Percentiles rank a stretch among this genome's conserved stretches.
phyloP scores from a whole-genome alignment of 2,113 vertebrate species.

The Ondatra zibethicus region DNA sequence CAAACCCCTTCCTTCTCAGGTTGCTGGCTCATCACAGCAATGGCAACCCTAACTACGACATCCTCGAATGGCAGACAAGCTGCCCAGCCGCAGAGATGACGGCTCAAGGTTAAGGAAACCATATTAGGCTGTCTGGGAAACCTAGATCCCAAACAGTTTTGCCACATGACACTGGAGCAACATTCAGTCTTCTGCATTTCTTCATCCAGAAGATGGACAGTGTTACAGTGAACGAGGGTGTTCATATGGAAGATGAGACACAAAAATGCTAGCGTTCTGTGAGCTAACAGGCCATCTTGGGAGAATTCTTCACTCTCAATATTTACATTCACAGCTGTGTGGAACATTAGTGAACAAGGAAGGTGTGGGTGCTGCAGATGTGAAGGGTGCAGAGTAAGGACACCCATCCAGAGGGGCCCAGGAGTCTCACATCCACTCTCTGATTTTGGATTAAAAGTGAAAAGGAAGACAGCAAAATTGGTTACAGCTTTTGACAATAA shows the following conservation, averaged over 20 bases:
- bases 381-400: background rate
- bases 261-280: background rate
- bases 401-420: background rate
- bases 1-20: background rate
- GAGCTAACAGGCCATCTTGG: background rate
- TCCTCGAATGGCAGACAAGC: background rate
- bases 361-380: background rate
- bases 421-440: background rate
- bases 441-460: conserved; percentile 35
- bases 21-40: background rate
- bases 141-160: background rate
- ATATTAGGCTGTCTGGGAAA: background rate
- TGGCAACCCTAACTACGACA: background rate
- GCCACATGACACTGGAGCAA: background rate
- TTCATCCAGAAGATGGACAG: background rate
- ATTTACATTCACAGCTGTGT: background rate
- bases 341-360: background rate
- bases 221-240: background rate
- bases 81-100: background rate
- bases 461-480: conserved; percentile 42
- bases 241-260: background rate
- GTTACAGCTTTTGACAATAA: background rate
- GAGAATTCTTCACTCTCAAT: background rate
- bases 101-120: background rate
- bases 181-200: background rate